Base-by-base conservation (phyloP, 1,140 invertebrate species). In the Apis cerana region DNA sequence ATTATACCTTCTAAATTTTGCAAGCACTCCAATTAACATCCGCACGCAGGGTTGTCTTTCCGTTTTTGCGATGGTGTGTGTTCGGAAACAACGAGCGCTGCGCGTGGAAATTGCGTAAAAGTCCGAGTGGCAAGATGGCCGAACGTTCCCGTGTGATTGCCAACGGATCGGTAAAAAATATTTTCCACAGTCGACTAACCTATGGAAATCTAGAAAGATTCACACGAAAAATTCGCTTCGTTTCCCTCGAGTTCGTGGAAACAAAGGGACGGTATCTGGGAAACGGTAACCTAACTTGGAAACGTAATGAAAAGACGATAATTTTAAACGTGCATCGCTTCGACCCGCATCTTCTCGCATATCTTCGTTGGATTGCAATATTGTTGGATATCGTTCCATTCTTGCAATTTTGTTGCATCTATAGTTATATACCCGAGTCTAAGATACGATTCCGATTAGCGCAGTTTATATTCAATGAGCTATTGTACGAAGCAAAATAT, bases 1-100 rank as follows among this genome's bases (percentile, higher is more conserved):
- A 88, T 92, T 91, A 89, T 90, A 93, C 89, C 91, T 92, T 91
- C 90, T 84, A 81, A 82, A 56, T 91, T 91, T 92, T 89, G 91
- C 89, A 93, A 92, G 83, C 65, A 59, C 62, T 65, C 23, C 68
- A 70, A 75, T 72, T 72, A 62, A 88, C 70, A 65, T 89, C 43
- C 81, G 65, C 23, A 43, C 33, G 33, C 67, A 67, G 82, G 87
- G 79, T 79, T 77, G 85, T 80, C 75, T 74, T 52, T 17, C 48
- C 56, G 48, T 23, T 15, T 78, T 52, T 48, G n/a, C 13, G 10
- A 21, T 13, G 33, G 54, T n/a, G 13, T 43, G 13, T 27, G 64
- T 23, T 56, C n/a, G 21, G 52, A 75, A 85, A 65, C 67, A 75
- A 61, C 50, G 72, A 61, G 75, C 68, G 83, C 68, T 71, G 76